Evolutionary conservation across 2,797 vertebrate genomes (phyloP).

Genomic region (Carcharodon carcharias): DNA sequence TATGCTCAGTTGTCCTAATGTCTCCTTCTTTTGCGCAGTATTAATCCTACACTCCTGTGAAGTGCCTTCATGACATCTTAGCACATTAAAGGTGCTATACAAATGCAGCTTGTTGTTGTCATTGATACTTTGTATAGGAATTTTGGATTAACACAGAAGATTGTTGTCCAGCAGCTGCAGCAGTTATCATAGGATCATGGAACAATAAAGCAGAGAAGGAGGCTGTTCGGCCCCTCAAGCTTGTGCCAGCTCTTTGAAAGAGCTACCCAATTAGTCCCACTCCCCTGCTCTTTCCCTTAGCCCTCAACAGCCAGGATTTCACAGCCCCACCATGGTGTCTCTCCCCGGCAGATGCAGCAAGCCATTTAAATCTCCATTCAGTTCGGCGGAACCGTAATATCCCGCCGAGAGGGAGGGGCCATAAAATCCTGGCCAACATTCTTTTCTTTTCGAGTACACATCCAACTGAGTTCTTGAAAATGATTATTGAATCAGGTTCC

Average conservation of each 20-base stretch:
- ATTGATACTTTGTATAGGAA: neutral
- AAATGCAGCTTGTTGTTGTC: neutral
- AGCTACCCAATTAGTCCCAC: neutral
- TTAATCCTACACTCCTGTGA: neutral
- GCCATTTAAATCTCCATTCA: too few species aligned
- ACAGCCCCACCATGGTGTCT: too few species aligned
- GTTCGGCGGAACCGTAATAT: too few species aligned
- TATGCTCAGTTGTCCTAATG: neutral
- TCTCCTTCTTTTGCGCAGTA: neutral
- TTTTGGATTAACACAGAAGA: neutral
- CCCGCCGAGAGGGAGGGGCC: too few species aligned
- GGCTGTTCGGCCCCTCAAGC: neutral
- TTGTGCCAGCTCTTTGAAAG: neutral
- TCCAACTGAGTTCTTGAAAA: neutral
- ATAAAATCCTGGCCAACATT: too few species aligned
- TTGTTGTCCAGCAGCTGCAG: neutral
- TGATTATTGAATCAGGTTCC: neutral
- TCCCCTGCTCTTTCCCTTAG: neutral
- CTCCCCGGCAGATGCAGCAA: too few species aligned
- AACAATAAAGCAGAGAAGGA: neutral
- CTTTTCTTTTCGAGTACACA: neutral
- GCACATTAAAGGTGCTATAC: neutral
- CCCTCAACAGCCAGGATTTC: neutral
- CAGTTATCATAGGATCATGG: neutral
- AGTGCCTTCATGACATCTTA: neutral